Evolutionary conservation across 2,797 vertebrate genomes (phyloP), one percentile per base, ranked within the genome.

Genomic region (Nothura maculosa): DNA sequence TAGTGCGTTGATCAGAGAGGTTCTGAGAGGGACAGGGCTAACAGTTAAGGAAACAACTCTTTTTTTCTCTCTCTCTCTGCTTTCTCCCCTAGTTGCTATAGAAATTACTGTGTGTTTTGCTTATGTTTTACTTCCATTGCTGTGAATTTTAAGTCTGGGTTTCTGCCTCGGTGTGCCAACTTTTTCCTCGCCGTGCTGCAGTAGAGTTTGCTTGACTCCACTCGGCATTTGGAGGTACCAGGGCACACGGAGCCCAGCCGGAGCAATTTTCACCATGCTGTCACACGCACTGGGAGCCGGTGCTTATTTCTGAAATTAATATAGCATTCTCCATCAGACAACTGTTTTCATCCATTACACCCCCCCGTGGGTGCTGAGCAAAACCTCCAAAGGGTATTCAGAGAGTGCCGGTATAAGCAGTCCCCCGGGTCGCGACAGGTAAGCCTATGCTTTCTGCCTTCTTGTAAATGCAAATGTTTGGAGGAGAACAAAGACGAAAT

Each of bases 401-500:
- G 58, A 64, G 47, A 63, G 73, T 81, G 77, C 40, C 45, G 4
- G 84, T 94, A 34, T 91, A 90, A 93, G 88, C 89, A 64, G 57
- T 94, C 86, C 60, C 85, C 92, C 86, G 91, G 83, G 80, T 89
- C 95, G 58, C 85, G 80, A 81, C 89, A 96, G 96, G 95, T 97
- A 92, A 91, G 96, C 72, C 45, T 70, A 40, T 78, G 73, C 45
- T 85, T 93, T 92, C 89, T 72, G 6, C 73, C 40, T 76, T 87
- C 67, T 18, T 91, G 76, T 82, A 66, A 66, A 57, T 66, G 73
- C 62, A 75, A 54, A 45, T 90, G 54, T 74, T 55, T 89, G 69
- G 55, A 92, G 88, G 12, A 45, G 45, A 87, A 38, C 18, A 40
- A 14, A 24, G 62, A 85, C 27, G 73, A 55, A 86, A 72, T 27